Evolutionary conservation across 2,888 invertebrate genomes (phyloP).

Genomic region (Drosophila gaucha): DNA sequence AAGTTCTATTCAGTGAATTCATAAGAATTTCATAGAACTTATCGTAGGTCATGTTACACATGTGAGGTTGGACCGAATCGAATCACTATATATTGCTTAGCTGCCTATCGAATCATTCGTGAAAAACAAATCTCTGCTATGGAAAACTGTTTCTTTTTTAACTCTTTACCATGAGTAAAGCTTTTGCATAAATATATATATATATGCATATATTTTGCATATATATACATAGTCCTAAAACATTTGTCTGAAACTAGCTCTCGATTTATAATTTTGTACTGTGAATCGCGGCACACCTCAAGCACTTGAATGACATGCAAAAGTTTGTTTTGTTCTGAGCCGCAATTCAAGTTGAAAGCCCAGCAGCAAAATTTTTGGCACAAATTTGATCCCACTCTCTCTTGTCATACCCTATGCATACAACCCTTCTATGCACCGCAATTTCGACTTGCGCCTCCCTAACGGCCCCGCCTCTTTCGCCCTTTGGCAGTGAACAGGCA

Average conservation of each 20-base stretch:
- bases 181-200: no score
- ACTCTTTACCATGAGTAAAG: no score
- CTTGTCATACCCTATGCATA: background rate
- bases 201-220: no score
- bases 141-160: no score
- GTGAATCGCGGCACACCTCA: constrained; percentile 34
- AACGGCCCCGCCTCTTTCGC: background rate
- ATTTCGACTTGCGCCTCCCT: background rate
- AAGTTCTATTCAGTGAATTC: no score
- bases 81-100: no score
- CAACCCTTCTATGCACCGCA: background rate
- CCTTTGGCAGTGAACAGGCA: constrained; percentile 44
- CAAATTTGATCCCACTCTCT: constrained; percentile 5
- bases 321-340: constrained; percentile 21
- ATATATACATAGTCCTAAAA: no score
- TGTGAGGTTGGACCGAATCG: no score
- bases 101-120: no score
- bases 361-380: constrained; percentile 34
- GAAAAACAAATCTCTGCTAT: no score
- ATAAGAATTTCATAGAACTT: no score
- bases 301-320: constrained; percentile 33
- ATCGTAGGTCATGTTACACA: no score
- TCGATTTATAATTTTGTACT: background rate
- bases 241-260: background rate
- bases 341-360: constrained; percentile 25